Conservation (phyloP, 2,113 vertebrate genomes). For the Eptesicus fuscus region DNA sequence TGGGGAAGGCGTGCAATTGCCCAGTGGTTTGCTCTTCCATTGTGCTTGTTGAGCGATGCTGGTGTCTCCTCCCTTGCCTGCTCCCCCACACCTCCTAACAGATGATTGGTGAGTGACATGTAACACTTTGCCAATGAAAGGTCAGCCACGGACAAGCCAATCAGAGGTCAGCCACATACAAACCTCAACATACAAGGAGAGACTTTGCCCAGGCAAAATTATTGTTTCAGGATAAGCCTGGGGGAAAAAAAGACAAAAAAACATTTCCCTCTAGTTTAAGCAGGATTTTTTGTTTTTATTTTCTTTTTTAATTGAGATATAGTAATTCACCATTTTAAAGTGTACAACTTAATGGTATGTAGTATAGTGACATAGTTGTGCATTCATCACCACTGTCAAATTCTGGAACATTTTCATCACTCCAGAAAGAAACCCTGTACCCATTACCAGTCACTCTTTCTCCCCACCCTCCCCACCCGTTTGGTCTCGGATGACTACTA, state of each 20-base stretch:
- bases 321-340: neutral
- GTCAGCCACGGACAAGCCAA: neutral
- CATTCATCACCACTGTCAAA: neutral
- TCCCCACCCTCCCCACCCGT: rapidly evolving
- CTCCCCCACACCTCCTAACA: neutral
- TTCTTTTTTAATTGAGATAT: neutral
- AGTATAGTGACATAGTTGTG: neutral
- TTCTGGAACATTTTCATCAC: neutral
- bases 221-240: neutral
- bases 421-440: neutral
- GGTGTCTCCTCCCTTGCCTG: neutral
- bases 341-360: neutral
- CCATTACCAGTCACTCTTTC: neutral
- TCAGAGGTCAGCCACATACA: neutral
- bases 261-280: neutral
- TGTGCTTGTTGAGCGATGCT: neutral
- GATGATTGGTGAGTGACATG: neutral
- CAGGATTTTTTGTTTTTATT: neutral
- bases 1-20: neutral
- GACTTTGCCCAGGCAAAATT: neutral
- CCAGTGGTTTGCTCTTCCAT: neutral
- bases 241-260: neutral
- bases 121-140: neutral
- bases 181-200: neutral
- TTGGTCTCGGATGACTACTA: neutral